Evolutionary conservation across 1,140 invertebrate genomes (phyloP).

Genomic region (Bombus waltoni): DNA sequence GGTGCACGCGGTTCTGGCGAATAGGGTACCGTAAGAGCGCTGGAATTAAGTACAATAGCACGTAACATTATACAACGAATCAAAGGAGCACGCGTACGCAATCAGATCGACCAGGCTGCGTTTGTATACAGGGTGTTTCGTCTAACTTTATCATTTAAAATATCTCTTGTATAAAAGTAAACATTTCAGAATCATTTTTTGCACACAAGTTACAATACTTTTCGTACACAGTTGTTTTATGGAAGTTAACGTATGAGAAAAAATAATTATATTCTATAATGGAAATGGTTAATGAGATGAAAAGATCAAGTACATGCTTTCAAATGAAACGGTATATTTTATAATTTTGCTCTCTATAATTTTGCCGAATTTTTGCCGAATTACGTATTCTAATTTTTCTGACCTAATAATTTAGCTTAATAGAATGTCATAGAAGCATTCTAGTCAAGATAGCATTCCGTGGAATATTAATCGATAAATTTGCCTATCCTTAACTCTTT

Average conservation of each 20-base stretch:
- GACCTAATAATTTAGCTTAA: neutral
- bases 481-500: neutral
- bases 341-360: too few species aligned
- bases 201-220: too few species aligned
- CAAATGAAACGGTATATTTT: too few species aligned
- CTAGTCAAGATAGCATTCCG: neutral
- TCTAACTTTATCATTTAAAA: neutral
- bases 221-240: neutral
- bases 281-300: too few species aligned
- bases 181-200: too few species aligned
- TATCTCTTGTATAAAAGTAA: too few species aligned
- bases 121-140: neutral
- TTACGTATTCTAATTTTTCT: too few species aligned
- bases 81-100: slow-evolving; percentile 20
- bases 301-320: too few species aligned
- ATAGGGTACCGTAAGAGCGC: slow-evolving; percentile 44
- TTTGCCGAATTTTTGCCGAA: too few species aligned
- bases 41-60: slow-evolving; percentile 54
- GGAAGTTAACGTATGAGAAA: too few species aligned
- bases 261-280: too few species aligned
- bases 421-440: neutral
- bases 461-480: neutral
- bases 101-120: neutral
- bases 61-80: slow-evolving; percentile 58
- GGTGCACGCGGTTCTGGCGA: neutral